Conservation (phyloP, 2,888 invertebrate genomes). For the Cheilosia soror region DNA sequence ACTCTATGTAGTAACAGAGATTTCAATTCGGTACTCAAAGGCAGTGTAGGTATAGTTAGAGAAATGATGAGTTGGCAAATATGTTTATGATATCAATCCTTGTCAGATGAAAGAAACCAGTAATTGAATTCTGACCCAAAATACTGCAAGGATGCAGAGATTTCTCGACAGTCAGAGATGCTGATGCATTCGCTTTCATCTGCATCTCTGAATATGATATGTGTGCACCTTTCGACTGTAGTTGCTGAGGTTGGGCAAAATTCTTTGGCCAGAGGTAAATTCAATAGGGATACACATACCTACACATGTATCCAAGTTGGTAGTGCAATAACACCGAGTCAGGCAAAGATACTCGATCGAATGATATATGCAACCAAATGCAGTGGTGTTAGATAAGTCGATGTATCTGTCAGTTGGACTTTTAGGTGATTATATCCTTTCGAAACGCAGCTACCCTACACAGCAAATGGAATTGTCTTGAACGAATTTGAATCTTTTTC, state of each 20-base stretch:
- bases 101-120: slow-evolving; percentile 70
- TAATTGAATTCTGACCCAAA: slow-evolving; percentile 66
- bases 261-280: slow-evolving; percentile 32
- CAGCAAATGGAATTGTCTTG: slow-evolving; percentile 60
- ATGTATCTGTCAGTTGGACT: slow-evolving; percentile 65
- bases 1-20: slow-evolving; percentile 46
- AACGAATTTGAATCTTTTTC: slow-evolving; percentile 46
- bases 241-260: slow-evolving; percentile 25
- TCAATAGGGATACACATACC: slow-evolving; percentile 35
- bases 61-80: slow-evolving; percentile 68
- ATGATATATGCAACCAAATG: slow-evolving; percentile 22
- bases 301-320: slow-evolving; percentile 35
- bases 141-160: slow-evolving; percentile 52
- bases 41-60: not conserved
- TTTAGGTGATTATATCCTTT: slow-evolving; percentile 70
- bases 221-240: not conserved
- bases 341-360: not conserved
- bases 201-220: slow-evolving; percentile 42
- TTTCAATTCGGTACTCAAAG: slow-evolving; percentile 48
- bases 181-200: slow-evolving; percentile 59
- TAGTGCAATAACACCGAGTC: slow-evolving; percentile 54
- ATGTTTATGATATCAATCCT: slow-evolving; percentile 74
- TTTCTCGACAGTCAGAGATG: slow-evolving; percentile 32
- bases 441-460: slow-evolving; percentile 11
- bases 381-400: slow-evolving; percentile 39